Conservation (phyloP, 2,797 vertebrate genomes). For the Argyrosomus regius region DNA sequence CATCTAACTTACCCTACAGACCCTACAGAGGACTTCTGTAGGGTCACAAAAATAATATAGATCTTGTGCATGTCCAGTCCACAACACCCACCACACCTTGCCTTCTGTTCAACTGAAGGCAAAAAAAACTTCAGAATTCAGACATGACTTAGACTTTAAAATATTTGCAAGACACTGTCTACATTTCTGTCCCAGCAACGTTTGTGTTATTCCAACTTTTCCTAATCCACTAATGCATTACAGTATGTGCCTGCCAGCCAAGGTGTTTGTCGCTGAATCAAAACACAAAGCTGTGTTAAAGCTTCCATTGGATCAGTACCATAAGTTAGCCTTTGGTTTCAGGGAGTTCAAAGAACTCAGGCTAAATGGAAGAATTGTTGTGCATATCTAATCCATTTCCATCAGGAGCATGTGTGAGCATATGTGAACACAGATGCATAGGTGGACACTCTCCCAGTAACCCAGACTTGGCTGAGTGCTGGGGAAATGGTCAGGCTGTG, state of each 20-base stretch:
- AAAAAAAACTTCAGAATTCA: too few species aligned
- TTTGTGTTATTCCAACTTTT: conserved; percentile 20
- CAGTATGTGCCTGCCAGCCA: conserved; percentile 20
- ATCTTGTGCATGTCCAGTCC: background rate
- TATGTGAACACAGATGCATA: conserved; percentile 15
- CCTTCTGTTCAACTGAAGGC: background rate
- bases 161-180: conserved; percentile 26
- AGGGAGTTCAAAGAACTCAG: conserved; percentile 3
- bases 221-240: conserved; percentile 41
- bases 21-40: background rate
- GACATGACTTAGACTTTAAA: background rate
- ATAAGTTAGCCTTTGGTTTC: conserved; percentile 11
- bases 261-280: conserved; percentile 18
- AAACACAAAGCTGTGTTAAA: conserved; percentile 28
- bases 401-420: background rate
- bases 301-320: conserved; percentile 4
- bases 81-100: background rate
- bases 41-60: conserved; percentile 6
- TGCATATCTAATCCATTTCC: conserved; percentile 9
- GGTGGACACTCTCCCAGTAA: conserved; percentile 5
- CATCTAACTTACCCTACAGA: background rate
- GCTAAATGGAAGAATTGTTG: conserved; percentile 14
- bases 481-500: conserved; percentile 19
- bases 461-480: conserved; percentile 24
- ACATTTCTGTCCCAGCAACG: conserved; percentile 20